Conservation (phyloP, 2,888 invertebrate species). For the Loripinus fragilis region DNA sequence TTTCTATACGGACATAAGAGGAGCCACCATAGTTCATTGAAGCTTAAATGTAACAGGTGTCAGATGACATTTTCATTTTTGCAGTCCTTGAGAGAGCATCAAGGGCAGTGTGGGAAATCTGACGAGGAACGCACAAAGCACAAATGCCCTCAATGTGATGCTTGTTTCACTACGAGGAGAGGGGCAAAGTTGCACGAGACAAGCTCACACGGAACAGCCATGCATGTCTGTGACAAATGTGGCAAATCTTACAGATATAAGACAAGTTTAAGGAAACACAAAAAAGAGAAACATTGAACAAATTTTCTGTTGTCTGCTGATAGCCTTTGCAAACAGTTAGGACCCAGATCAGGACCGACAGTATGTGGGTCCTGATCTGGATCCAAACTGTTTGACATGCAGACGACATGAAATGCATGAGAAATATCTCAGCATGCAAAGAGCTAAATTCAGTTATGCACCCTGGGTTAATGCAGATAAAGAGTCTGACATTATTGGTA, state of each 20-base stretch:
- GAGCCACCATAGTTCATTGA: neutral
- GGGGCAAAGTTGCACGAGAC: neutral
- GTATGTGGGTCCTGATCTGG: no score
- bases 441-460: no score
- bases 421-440: no score
- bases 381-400: no score
- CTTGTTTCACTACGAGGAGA: neutral
- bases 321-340: no score
- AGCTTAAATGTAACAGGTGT: neutral
- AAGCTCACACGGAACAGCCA: neutral
- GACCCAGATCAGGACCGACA: no score
- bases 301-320: no score
- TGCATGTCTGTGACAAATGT: neutral
- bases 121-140: neutral
- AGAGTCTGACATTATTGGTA: no score
- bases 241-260: neutral
- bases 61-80: neutral
- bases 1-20: neutral
- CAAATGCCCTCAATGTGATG: neutral
- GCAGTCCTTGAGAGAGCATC: neutral
- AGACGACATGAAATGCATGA: no score
- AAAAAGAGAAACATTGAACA: no score
- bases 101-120: neutral
- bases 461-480: no score
- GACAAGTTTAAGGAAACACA: no score